Evolutionary conservation across 2,888 invertebrate species (phyloP).

Genomic region (Tenthredo amoena): DNA sequence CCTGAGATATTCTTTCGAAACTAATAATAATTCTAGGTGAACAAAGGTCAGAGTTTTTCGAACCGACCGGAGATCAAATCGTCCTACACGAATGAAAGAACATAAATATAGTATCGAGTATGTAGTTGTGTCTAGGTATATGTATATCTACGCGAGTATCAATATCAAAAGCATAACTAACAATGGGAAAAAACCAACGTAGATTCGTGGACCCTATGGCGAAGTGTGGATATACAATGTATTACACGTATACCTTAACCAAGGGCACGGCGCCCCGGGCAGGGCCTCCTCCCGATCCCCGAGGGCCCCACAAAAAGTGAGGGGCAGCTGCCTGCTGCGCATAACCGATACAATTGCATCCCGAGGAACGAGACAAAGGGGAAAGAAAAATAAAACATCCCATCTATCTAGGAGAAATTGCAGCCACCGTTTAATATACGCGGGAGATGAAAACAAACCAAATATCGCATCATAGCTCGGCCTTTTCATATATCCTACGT

Average conservation of each 20-base stretch:
- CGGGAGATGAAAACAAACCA: constrained; percentile 8
- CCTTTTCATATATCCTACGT: not conserved
- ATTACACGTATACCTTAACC: constrained; percentile 54
- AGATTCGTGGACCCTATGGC: constrained; percentile 24
- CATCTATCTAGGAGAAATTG: not conserved
- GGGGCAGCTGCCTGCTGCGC: constrained; percentile 69
- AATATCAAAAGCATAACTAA: constrained; percentile 71
- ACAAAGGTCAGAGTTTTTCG: not conserved
- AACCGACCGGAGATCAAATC: constrained; percentile 20
- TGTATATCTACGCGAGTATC: constrained; percentile 63
- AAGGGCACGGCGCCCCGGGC: constrained; percentile 55
- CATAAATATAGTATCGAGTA: constrained; percentile 13
- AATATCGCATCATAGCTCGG: not conserved
- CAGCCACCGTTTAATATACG: constrained; percentile 14
- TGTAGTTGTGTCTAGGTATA: constrained; percentile 1
- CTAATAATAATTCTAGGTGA: not conserved
- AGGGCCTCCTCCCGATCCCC: constrained; percentile 46
- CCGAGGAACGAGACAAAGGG: constrained; percentile 51
- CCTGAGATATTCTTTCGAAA: not conserved
- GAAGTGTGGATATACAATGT: constrained; percentile 44
- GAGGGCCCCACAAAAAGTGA: constrained; percentile 58
- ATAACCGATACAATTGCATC: constrained; percentile 73
- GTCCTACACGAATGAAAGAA: constrained; percentile 10
- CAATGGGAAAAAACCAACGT: constrained; percentile 71
- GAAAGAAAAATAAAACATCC: constrained; percentile 46